Percentiles rank a stretch among this genome's conserved stretches.
Conservation (phyloP, 2,113 vertebrate species). For the Polypterus senegalus region DNA sequence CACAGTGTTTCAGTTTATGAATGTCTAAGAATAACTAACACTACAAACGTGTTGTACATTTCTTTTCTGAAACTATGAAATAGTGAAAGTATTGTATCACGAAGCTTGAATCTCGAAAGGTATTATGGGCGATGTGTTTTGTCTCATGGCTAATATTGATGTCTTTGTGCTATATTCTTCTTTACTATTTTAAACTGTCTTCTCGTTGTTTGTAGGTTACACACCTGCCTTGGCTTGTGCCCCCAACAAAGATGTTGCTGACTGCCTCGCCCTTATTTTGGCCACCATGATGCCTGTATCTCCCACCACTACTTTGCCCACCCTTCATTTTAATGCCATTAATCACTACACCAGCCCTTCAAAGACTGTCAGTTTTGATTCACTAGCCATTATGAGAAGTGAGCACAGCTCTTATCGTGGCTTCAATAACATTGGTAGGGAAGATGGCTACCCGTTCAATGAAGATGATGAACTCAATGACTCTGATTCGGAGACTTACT, state of each 20-base stretch:
- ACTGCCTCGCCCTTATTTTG: slow-evolving; percentile 93
- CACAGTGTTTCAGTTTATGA: too few relatives aligned
- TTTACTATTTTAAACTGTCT: too few relatives aligned
- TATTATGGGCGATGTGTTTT: too few relatives aligned
- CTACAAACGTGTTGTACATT: too few relatives aligned
- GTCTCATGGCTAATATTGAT: too few relatives aligned
- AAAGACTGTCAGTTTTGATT: slow-evolving; percentile 86
- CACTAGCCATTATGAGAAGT: slow-evolving; percentile 68
- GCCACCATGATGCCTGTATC: slow-evolving; percentile 97
- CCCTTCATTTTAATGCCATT: slow-evolving; percentile 80
- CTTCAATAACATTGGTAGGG: slow-evolving; percentile 86
- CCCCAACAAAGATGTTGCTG: slow-evolving; percentile 94
- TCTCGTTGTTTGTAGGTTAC: slow-evolving; percentile 57
- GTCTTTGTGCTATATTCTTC: too few relatives aligned
- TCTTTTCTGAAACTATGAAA: too few relatives aligned
- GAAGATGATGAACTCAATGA: slow-evolving; percentile 91
- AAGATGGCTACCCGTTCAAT: slow-evolving; percentile 68
- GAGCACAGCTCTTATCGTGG: slow-evolving; percentile 86
- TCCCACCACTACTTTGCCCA: slow-evolving; percentile 62
- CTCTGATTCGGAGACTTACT: slow-evolving; percentile 96
- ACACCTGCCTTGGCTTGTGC: slow-evolving; percentile 95
- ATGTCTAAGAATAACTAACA: too few relatives aligned
- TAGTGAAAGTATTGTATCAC: too few relatives aligned
- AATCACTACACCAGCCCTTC: slow-evolving; percentile 92
- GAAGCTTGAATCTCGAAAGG: too few relatives aligned